These are phyloP conservation scores for Erithacus rubecula DNA, from an alignment of 2,797 vertebrate species.

Conservation along the genomic window DNA sequence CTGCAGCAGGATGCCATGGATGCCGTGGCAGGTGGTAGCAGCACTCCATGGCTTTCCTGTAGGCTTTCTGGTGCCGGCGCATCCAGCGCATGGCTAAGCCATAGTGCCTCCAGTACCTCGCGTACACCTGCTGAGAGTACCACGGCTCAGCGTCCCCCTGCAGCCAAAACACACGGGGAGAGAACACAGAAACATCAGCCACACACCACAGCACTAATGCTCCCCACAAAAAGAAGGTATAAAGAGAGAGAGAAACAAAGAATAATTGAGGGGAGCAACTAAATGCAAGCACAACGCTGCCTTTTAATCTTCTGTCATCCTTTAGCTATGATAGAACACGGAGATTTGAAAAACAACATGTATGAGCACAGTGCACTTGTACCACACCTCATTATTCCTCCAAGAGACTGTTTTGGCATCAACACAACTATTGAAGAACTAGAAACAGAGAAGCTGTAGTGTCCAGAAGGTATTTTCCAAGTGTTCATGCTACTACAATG, in stretches of 20 bases:
- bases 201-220: background rate
- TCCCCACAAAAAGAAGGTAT: background rate
- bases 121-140: conserved; percentile 81
- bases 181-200: background rate
- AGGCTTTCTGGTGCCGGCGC: conserved; percentile 83
- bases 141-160: conserved; percentile 60
- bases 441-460: background rate
- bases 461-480: background rate
- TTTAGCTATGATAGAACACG: background rate
- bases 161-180: background rate
- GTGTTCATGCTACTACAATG: background rate
- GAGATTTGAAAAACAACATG: background rate
- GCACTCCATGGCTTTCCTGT: conserved; percentile 81
- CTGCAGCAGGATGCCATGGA: background rate
- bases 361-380: background rate
- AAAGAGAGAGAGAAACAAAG: background rate
- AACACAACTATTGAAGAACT: background rate
- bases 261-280: background rate
- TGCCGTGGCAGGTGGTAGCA: conserved; percentile 51
- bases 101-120: conserved; percentile 92
- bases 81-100: conserved; percentile 89
- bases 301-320: background rate
- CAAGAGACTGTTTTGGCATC: background rate
- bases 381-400: background rate
- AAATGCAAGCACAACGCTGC: background rate